Conservation (phyloP, 2,113 vertebrate species). For the Hippocampus abdominalis region DNA sequence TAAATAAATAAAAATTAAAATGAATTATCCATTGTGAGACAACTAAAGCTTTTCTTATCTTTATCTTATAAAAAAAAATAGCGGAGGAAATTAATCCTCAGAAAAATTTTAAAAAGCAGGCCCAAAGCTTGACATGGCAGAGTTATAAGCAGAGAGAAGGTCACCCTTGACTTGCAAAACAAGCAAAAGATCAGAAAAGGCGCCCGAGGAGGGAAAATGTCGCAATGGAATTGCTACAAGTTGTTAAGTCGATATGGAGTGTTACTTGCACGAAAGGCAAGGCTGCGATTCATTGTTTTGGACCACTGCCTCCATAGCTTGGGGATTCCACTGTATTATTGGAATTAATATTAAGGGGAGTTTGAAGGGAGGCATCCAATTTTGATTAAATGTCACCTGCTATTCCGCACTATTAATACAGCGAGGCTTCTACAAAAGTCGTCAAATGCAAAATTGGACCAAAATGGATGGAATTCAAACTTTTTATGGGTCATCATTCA, state of each 20-base stretch:
- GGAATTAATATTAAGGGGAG: background rate
- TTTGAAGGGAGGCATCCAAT: background rate
- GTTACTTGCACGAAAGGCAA: background rate
- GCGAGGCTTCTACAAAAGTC: background rate
- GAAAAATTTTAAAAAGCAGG: constrained; percentile 12
- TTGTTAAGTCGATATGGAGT: constrained; percentile 7
- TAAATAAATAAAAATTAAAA: too few species aligned
- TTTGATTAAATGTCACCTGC: background rate
- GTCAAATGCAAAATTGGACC: background rate
- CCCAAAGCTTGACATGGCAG: constrained; percentile 7
- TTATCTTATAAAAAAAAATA: background rate
- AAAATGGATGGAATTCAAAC: background rate
- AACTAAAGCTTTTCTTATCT: too few species aligned
- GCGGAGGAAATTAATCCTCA: constrained; percentile 7
- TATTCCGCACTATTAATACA: background rate
- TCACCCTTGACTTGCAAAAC: constrained; percentile 26
- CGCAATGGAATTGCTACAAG: constrained; percentile 14
- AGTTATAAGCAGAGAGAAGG: constrained; percentile 13
- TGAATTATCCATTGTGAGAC: too few species aligned
- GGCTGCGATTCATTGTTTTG: background rate
- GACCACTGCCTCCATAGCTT: background rate
- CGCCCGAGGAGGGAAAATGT: constrained; percentile 18
- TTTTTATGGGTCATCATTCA: too few species aligned
- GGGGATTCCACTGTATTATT: background rate
- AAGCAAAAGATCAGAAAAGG: constrained; percentile 19